These are phyloP conservation scores for Pogoniulus pusillus DNA, from an alignment of 2,797 vertebrate species.

Conservation along the genomic window DNA sequence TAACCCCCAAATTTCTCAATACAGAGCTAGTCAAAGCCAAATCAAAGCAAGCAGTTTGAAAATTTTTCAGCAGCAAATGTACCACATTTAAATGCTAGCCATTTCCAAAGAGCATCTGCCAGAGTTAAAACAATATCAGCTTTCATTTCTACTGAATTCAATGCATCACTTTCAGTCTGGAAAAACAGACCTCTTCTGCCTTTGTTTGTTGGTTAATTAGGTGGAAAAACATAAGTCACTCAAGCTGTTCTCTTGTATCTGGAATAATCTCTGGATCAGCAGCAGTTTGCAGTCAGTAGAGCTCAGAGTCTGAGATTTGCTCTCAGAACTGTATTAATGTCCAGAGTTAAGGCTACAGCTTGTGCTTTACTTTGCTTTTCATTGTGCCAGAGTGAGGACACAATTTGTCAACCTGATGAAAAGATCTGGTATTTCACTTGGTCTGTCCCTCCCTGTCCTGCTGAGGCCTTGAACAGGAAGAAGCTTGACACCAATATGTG, in stretches of 20 bases:
- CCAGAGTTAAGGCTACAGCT: neutral
- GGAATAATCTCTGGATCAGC: slow-evolving; percentile 29
- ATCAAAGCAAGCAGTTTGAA: slow-evolving; percentile 45
- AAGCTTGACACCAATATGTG: neutral
- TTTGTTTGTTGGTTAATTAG: slow-evolving; percentile 58
- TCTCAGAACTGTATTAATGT: neutral
- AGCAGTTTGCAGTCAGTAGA: neutral
- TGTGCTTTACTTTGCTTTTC: neutral
- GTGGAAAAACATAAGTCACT: slow-evolving; percentile 52
- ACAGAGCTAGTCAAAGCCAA: slow-evolving; percentile 20
- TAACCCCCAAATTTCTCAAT: slow-evolving; percentile 4
- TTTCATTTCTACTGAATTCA: slow-evolving; percentile 44
- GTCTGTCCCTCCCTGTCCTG: neutral
- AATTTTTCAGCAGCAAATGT: neutral
- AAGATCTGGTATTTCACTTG: neutral
- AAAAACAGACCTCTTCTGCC: slow-evolving; percentile 41
- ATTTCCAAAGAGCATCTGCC: slow-evolving; percentile 49
- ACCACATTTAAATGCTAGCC: slow-evolving; percentile 15
- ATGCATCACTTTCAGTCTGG: neutral
- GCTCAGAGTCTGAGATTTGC: neutral
- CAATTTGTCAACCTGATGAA: neutral
- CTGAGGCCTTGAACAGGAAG: neutral
- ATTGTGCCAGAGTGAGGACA: neutral
- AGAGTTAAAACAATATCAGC: slow-evolving; percentile 45
- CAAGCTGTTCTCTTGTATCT: slow-evolving; percentile 1